Conservation (phyloP, 1,140 invertebrate species). For the Euschistus heros region DNA sequence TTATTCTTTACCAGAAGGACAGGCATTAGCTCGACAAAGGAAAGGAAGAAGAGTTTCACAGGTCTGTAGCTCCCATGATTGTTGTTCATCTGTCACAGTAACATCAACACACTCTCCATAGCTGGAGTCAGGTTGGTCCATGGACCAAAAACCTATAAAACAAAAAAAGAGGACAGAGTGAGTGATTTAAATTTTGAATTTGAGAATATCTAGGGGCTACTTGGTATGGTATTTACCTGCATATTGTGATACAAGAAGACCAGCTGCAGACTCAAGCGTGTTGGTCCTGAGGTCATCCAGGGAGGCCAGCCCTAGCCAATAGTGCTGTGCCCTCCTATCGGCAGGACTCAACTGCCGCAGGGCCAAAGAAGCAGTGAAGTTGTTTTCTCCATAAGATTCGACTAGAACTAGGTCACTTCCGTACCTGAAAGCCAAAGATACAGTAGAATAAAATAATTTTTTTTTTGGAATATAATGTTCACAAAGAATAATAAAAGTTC, state of each 20-base stretch:
- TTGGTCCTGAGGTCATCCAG: slow-evolving; percentile 86
- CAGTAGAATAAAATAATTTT: no score
- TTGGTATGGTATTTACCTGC: slow-evolving; percentile 44
- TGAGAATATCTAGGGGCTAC: background rate
- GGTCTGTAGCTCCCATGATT: slow-evolving; percentile 85
- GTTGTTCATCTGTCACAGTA: slow-evolving; percentile 56
- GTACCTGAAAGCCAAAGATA: slow-evolving; percentile 49
- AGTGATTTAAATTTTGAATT: background rate
- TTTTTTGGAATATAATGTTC: no score
- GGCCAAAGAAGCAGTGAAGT: slow-evolving; percentile 73
- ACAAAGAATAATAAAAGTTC: no score
- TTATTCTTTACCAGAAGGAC: slow-evolving; percentile 59
- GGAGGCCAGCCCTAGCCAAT: slow-evolving; percentile 80
- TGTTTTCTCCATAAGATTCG: slow-evolving; percentile 81
- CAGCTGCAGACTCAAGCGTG: slow-evolving; percentile 84
- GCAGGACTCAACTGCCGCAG: slow-evolving; percentile 39
- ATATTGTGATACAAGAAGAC: slow-evolving; percentile 83
- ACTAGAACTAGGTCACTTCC: slow-evolving; percentile 84
- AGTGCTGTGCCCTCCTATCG: slow-evolving; percentile 50
- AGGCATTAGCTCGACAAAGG: slow-evolving; percentile 84
- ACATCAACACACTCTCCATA: slow-evolving; percentile 81
- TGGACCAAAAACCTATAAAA: slow-evolving; percentile 67
- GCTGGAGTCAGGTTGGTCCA: slow-evolving; percentile 72
- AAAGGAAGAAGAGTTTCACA: slow-evolving; percentile 90
- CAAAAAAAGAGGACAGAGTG: background rate